phyloP scores from a whole-genome alignment of 2,797 vertebrate genomes.

The Xenopus petersii region DNA sequence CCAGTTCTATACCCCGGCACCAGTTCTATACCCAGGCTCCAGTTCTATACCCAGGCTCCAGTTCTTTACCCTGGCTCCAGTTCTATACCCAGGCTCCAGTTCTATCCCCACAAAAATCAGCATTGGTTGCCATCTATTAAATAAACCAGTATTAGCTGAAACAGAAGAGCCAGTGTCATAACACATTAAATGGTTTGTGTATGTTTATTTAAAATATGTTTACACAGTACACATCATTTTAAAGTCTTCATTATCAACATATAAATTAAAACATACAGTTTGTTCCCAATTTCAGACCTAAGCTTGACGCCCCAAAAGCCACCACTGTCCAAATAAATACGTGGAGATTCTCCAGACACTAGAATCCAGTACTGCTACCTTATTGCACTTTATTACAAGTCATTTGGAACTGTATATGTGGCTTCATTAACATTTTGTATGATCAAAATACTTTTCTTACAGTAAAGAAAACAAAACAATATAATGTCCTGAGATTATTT shows the following conservation, averaged over 20 bases:
- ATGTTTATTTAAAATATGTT: conserved; percentile 67
- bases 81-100: no score
- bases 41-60: no score
- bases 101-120: no score
- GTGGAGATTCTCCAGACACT: background rate
- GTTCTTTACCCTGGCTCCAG: no score
- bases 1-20: no score
- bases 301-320: conserved; percentile 5
- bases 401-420: conserved; percentile 57
- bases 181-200: conserved; percentile 53
- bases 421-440: conserved; percentile 64
- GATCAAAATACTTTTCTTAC: conserved; percentile 62
- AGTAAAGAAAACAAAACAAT: conserved; percentile 65
- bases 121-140: no score
- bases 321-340: background rate
- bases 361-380: conserved; percentile 3
- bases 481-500: conserved; percentile 74
- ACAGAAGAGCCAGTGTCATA: no score
- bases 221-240: conserved; percentile 63
- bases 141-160: no score
- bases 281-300: conserved; percentile 51
- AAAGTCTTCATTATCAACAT: conserved; percentile 58
- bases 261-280: conserved; percentile 57
- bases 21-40: no score
- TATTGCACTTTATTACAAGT: conserved; percentile 63